Conservation (phyloP, 2,888 invertebrate species). For the Malthinus flaveolus region DNA sequence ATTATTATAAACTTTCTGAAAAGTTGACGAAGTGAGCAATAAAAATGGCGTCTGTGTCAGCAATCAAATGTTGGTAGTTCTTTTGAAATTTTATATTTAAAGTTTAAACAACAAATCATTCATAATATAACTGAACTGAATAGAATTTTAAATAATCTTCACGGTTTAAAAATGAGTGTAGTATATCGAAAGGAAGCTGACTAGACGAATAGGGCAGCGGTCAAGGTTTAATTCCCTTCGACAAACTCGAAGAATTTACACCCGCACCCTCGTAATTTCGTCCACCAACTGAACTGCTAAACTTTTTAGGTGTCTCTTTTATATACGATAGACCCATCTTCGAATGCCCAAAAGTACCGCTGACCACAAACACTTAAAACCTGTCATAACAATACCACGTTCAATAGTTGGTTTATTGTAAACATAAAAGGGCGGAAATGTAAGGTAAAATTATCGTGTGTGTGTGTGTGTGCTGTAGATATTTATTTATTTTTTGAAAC, state of each 20-base stretch:
- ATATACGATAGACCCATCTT: slow-evolving; percentile 12
- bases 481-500: no score
- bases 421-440: slow-evolving; percentile 27
- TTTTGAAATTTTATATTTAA: no score
- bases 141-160: neutral
- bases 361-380: slow-evolving; percentile 38
- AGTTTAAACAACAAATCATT: neutral
- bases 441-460: slow-evolving; percentile 29
- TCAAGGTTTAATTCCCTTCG: slow-evolving; percentile 35
- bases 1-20: no score
- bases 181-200: slow-evolving; percentile 30
- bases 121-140: neutral
- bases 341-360: slow-evolving; percentile 23
- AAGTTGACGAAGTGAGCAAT: no score
- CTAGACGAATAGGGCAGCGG: slow-evolving; percentile 40
- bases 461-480: no score
- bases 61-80: no score
- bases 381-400: slow-evolving; percentile 35
- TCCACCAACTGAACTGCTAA: neutral
- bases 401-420: slow-evolving; percentile 19
- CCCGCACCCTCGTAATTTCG: slow-evolving; percentile 22
- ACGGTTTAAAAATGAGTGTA: neutral
- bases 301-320: slow-evolving; percentile 3
- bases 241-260: slow-evolving; percentile 18
- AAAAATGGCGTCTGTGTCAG: no score